Evolutionary conservation across 1,140 invertebrate genomes (phyloP).

Genomic region (Drosophila kikkawai): DNA sequence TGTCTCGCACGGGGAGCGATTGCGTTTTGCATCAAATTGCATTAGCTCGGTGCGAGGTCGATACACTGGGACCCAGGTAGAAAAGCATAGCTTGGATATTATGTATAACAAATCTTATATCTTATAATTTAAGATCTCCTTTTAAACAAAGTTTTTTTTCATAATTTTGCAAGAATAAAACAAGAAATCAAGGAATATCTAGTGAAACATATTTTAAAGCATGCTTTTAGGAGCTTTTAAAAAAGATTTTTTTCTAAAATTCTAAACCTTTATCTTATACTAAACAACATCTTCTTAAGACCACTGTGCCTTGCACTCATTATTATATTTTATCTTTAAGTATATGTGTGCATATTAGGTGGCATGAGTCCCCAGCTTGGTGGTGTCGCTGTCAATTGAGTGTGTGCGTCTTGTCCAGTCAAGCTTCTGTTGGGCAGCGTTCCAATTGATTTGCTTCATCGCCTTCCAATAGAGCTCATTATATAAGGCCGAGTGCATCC

Average conservation of each 20-base stretch:
- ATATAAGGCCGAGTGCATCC: slow-evolving; percentile 26
- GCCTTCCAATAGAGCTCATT: slow-evolving; percentile 39
- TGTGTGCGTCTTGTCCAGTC: not conserved
- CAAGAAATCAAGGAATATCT: not conserved
- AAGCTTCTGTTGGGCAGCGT: slow-evolving; percentile 23
- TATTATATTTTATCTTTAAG: slow-evolving; percentile 5
- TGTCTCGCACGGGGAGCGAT: slow-evolving; percentile 1
- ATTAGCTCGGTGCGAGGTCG: slow-evolving; percentile 18
- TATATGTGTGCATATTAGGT: slow-evolving; percentile 3
- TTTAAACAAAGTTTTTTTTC: too few relatives aligned
- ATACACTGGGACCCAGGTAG: slow-evolving; percentile 2
- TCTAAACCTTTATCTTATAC: too few relatives aligned
- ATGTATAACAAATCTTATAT: too few relatives aligned
- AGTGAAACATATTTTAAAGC: not conserved
- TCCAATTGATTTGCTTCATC: slow-evolving; percentile 72
- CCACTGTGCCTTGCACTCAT: slow-evolving; percentile 5
- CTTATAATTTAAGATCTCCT: not conserved
- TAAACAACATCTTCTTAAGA: accelerated
- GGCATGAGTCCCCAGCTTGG: not conserved
- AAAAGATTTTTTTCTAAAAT: not conserved
- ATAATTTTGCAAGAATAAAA: not conserved
- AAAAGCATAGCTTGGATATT: too few relatives aligned
- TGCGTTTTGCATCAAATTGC: slow-evolving; percentile 38
- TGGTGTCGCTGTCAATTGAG: slow-evolving; percentile 52
- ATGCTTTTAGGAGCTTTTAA: not conserved